Percentiles rank a stretch among this genome's conserved stretches.
Evolutionary conservation across 2,888 invertebrate species (phyloP).

Genomic region (Himalopsyche tibetana): DNA sequence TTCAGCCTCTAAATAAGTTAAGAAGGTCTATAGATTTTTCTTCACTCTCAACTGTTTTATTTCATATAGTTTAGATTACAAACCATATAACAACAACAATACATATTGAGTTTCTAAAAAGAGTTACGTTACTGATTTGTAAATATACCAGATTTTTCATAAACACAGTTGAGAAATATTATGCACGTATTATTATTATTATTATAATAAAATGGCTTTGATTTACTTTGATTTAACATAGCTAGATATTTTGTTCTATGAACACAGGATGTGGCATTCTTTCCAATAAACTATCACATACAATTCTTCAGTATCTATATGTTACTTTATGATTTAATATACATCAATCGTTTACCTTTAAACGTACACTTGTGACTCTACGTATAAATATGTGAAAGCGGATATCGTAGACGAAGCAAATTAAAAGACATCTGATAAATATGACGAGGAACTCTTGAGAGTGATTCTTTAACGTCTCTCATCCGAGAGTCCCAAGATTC

Average conservation of each 20-base stretch:
- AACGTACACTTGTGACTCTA: constrained; percentile 65
- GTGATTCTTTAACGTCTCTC: constrained; percentile 51
- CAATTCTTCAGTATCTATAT: constrained; percentile 63
- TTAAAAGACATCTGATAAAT: constrained; percentile 53
- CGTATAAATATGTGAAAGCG: constrained; percentile 60
- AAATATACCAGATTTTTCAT: constrained; percentile 44
- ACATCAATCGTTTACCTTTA: constrained; percentile 60
- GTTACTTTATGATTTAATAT: constrained; percentile 53
- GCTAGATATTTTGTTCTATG: constrained; percentile 65
- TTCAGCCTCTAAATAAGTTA: constrained; percentile 15
- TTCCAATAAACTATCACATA: constrained; percentile 65
- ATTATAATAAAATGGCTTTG: constrained; percentile 52
- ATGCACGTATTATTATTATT: constrained; percentile 28
- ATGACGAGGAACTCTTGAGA: constrained; percentile 49
- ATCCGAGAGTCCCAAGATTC: constrained; percentile 39
- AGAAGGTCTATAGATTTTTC: not conserved
- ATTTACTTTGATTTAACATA: constrained; percentile 59
- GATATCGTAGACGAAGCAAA: constrained; percentile 63
- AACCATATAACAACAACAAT: constrained; percentile 56
- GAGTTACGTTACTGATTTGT: not conserved
- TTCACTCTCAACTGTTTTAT: constrained; percentile 27
- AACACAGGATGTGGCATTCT: constrained; percentile 66
- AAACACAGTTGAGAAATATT: constrained; percentile 16
- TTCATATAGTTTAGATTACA: constrained; percentile 46
- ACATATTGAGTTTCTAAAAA: constrained; percentile 35